Conservation (phyloP, 2,888 invertebrate species). For the Mesoligia furuncula region DNA sequence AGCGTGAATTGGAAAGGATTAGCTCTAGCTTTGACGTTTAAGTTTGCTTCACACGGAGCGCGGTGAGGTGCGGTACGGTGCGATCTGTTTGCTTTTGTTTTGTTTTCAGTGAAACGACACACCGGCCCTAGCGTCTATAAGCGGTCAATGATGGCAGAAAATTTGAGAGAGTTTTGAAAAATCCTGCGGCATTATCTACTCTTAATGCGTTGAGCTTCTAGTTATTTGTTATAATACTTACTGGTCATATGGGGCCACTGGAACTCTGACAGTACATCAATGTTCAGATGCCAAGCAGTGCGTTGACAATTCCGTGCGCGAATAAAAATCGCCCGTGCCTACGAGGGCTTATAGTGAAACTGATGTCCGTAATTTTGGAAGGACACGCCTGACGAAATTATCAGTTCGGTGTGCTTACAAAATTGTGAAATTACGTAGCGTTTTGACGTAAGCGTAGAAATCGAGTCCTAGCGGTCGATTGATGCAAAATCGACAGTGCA, state of each 20-base stretch:
- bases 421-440: too few species aligned
- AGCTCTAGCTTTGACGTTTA: constrained; percentile 14
- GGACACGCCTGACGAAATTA: neutral
- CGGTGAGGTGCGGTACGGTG: too few species aligned
- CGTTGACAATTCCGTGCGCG: too few species aligned
- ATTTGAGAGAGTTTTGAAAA: neutral
- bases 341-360: neutral
- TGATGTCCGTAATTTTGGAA: neutral
- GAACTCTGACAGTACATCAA: neutral
- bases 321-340: neutral
- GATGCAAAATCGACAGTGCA: neutral
- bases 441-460: neutral
- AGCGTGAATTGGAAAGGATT: constrained; percentile 38
- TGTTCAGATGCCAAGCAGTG: too few species aligned
- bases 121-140: neutral
- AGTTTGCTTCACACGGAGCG: constrained; percentile 7
- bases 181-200: neutral
- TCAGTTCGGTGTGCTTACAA: neutral
- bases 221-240: neutral
- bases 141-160: neutral
- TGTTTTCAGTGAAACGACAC: neutral
- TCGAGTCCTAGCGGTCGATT: neutral
- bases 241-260: neutral
- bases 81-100: constrained; percentile 12
- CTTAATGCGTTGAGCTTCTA: neutral